Conservation (phyloP, 2,888 invertebrate species). For the Habroteleia sp. region DNA sequence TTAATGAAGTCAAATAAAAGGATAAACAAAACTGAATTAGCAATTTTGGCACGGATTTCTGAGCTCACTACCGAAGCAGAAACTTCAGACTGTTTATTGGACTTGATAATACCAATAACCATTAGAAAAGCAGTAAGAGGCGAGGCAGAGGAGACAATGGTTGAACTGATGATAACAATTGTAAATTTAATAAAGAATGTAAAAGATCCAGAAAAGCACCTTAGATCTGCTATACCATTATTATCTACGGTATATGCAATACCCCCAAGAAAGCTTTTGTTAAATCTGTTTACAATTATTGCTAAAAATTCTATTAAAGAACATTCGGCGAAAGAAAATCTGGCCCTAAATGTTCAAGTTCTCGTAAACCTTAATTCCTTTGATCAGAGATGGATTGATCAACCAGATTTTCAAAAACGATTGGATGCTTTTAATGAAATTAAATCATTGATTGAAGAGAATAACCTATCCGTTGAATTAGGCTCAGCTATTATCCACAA, state of each 20-base stretch:
- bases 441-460: slow-evolving; percentile 82
- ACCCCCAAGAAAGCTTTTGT: slow-evolving; percentile 86
- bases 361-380: slow-evolving; percentile 91
- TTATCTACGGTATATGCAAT: slow-evolving; percentile 86
- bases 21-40: slow-evolving; percentile 86
- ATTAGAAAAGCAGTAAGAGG: slow-evolving; percentile 84
- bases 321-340: slow-evolving; percentile 69
- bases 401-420: slow-evolving; percentile 93
- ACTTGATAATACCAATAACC: slow-evolving; percentile 87
- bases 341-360: slow-evolving; percentile 83
- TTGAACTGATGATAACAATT: slow-evolving; percentile 87
- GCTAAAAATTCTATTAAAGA: slow-evolving; percentile 80
- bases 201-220: slow-evolving; percentile 84
- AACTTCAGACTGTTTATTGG: slow-evolving; percentile 87
- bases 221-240: slow-evolving; percentile 87
- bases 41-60: slow-evolving; percentile 89
- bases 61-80: slow-evolving; percentile 87
- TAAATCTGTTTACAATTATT: slow-evolving; percentile 84
- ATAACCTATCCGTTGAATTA: slow-evolving; percentile 82
- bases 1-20: slow-evolving; percentile 84
- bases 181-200: slow-evolving; percentile 88
- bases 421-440: slow-evolving; percentile 89
- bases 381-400: slow-evolving; percentile 94
- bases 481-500: slow-evolving; percentile 90
- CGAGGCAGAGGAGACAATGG: slow-evolving; percentile 86